Evolutionary conservation across 2,888 invertebrate genomes (phyloP), one percentile per base, ranked within the genome.

Genomic region (Amiota mariae): DNA sequence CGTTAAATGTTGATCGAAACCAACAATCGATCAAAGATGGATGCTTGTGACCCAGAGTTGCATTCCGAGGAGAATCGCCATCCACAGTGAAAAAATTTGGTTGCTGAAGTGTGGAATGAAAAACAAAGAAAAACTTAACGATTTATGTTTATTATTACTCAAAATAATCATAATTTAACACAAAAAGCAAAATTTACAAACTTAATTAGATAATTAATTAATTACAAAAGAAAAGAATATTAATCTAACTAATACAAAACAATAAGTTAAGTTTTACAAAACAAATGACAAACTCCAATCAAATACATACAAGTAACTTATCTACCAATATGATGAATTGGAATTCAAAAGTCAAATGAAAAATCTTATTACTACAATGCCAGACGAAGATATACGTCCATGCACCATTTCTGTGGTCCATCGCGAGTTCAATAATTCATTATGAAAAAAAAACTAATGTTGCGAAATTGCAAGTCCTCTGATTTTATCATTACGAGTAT

Each of bases 181-280:
- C 36, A 70, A 54, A 48, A 13, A n/a, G 18, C 13, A 54, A 47
- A 57, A 36, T 4, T 36, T 36, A 0, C 56, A 20, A 70, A 57
- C 20, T 59, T 56, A 46, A 56, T 12, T 15, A n/a, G 48, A 54
- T 67, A 49, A 61, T 54, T 67, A 49, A 63, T 48, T 48, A 11
- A 51, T 72, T 72, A 49, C 49, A 54, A 56, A 49, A 67, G 74
- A 80, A 75, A 74, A 75, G 80, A 77, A 76, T 78, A 80, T 67
- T 24, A 67, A 18, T 18, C 20, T 18, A 51, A 18, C 18, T n/a
- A 67, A 20, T 24, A 57, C 47, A 56, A 70, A 24, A 36, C 36
- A 36, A 36, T 36, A 57, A 67, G 77, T 75, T 80, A 76, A 61
- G 73, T 77, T 73, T 68, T 75, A 70, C 10, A 78, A 78, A 68